Evolutionary conservation across 2,888 invertebrate species (phyloP).

Genomic region (Tipula vernalis): DNA sequence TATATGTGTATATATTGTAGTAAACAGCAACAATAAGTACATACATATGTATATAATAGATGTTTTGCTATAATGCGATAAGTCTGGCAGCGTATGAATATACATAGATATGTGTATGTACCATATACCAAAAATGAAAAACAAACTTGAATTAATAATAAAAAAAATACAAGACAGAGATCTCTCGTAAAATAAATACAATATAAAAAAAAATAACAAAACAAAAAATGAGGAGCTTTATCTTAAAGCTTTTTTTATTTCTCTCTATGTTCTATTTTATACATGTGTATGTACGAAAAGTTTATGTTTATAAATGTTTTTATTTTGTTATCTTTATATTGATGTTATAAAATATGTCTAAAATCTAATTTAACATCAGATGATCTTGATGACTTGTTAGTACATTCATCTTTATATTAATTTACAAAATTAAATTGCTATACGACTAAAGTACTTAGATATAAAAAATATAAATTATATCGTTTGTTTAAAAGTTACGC

Average conservation of each 20-base stretch:
- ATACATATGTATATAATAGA: neutral
- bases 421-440: neutral
- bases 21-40: neutral
- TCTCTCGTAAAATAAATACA: neutral
- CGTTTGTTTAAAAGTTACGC: neutral
- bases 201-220: neutral
- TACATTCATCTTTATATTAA: neutral
- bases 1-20: neutral
- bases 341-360: constrained; percentile 4
- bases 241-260: neutral
- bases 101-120: no score
- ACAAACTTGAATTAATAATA: neutral
- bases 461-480: neutral
- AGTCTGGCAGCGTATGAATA: neutral
- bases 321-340: neutral
- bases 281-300: neutral
- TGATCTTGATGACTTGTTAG: neutral
- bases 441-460: neutral
- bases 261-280: neutral
- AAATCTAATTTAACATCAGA: neutral
- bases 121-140: neutral
- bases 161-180: neutral
- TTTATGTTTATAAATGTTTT: neutral
- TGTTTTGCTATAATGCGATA: neutral
- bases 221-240: neutral